These are phyloP conservation scores for Plutomurus gul DNA, from an alignment of 1,140 invertebrate genomes.

Conservation along the genomic window DNA sequence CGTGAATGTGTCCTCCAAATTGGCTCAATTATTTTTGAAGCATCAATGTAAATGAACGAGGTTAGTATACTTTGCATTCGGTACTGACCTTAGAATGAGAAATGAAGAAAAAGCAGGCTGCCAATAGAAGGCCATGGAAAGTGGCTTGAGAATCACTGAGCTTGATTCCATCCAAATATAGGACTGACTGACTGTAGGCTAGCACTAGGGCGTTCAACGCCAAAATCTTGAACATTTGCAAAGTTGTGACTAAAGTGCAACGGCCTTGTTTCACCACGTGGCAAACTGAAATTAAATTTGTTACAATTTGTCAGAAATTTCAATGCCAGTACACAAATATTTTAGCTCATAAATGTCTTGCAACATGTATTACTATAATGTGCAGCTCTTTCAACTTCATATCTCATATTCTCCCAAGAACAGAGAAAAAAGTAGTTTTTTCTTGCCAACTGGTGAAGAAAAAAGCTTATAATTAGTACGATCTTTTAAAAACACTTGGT, in stretches of 20 bases:
- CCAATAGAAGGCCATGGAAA: conserved; percentile 88
- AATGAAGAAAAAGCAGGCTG: conserved; percentile 97
- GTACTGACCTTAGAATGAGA: conserved; percentile 90
- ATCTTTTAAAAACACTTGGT: too few species aligned
- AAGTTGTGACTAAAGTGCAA: conserved; percentile 96
- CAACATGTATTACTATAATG: too few species aligned
- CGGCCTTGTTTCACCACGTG: conserved; percentile 99
- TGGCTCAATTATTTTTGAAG: too few species aligned
- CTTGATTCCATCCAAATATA: conserved; percentile 97
- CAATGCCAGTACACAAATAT: not conserved
- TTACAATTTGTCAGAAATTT: not conserved
- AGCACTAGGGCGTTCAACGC: conserved; percentile 97
- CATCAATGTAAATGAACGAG: too few species aligned
- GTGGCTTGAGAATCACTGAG: conserved; percentile 98
- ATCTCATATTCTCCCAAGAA: too few species aligned
- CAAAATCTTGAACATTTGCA: conserved; percentile 99
- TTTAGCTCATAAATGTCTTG: too few species aligned
- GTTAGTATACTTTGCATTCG: not conserved
- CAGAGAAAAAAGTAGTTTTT: too few species aligned
- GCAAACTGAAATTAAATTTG: conserved; percentile 74
- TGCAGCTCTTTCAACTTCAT: too few species aligned
- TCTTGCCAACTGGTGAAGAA: too few species aligned
- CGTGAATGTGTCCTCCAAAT: not conserved
- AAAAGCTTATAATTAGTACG: too few species aligned
- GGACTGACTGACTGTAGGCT: conserved; percentile 97